phyloP scores from a whole-genome alignment of 2,888 invertebrate species.

The Drosophila nr. fundita region DNA sequence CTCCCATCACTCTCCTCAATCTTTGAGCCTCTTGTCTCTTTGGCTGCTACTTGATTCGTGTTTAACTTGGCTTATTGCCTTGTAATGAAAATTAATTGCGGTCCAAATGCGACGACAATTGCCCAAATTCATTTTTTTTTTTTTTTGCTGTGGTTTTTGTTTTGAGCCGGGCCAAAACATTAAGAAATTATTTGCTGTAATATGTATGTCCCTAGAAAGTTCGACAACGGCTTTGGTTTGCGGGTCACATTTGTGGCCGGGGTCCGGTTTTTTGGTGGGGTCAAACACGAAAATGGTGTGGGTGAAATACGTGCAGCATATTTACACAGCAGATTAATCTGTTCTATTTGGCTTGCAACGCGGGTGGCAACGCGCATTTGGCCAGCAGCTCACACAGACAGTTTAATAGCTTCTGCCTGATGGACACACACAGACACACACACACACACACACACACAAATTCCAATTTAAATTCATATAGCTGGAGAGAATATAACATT shows the following conservation, averaged over 20 bases:
- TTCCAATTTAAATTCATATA: not conserved
- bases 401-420: slow-evolving; percentile 11
- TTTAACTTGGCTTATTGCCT: slow-evolving; percentile 75
- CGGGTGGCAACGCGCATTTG: no score
- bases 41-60: slow-evolving; percentile 64
- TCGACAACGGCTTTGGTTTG: not conserved
- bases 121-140: slow-evolving; percentile 14
- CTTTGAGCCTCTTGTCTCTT: not conserved
- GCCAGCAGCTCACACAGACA: slow-evolving; percentile 18
- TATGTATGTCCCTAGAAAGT: slow-evolving; percentile 15
- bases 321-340: slow-evolving; percentile 70
- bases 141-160: slow-evolving; percentile 3
- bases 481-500: not conserved
- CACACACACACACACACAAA: fast-evolving
- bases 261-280: not conserved
- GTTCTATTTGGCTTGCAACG: slow-evolving; percentile 28
- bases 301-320: slow-evolving; percentile 57
- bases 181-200: slow-evolving; percentile 55
- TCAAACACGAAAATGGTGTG: slow-evolving; percentile 20
- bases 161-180: slow-evolving; percentile 26
- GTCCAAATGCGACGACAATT: slow-evolving; percentile 50
- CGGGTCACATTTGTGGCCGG: slow-evolving; percentile 19
- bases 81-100: slow-evolving; percentile 78
- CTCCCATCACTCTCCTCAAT: not conserved
- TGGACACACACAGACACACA: not conserved